Conservation (phyloP, 2,113 vertebrate species). For the Pollimyrus isidori region DNA sequence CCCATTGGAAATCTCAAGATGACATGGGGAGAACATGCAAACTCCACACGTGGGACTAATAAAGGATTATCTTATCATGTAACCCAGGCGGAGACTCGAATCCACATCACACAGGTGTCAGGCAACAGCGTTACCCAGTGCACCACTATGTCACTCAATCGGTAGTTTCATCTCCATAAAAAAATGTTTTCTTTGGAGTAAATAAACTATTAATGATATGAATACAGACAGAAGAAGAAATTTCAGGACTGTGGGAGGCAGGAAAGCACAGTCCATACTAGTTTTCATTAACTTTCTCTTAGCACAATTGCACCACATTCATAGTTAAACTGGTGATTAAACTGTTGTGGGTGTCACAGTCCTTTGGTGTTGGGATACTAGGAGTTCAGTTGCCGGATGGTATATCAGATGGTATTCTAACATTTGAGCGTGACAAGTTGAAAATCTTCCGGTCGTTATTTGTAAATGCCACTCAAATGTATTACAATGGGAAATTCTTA, state of each 20-base stretch:
- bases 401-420: background rate
- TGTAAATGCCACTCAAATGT: background rate
- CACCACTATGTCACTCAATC: too few relatives aligned
- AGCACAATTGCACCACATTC: background rate
- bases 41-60: too few relatives aligned
- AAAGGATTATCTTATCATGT: too few relatives aligned
- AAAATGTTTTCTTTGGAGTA: background rate
- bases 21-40: too few relatives aligned
- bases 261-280: background rate
- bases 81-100: too few relatives aligned
- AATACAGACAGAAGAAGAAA: background rate
- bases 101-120: too few relatives aligned
- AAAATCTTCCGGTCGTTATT: background rate
- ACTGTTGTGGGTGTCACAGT: background rate
- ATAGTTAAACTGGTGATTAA: background rate
- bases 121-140: too few relatives aligned
- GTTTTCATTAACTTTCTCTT: background rate
- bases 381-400: background rate
- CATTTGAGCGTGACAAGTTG: background rate
- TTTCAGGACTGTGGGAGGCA: background rate
- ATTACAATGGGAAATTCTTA: background rate
- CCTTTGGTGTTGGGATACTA: background rate
- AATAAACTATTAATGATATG: background rate
- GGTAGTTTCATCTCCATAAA: background rate
- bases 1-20: too few relatives aligned